These are phyloP conservation scores for Drosophila sproati DNA, from an alignment of 1,140 invertebrate species.

Conservation along the genomic window DNA sequence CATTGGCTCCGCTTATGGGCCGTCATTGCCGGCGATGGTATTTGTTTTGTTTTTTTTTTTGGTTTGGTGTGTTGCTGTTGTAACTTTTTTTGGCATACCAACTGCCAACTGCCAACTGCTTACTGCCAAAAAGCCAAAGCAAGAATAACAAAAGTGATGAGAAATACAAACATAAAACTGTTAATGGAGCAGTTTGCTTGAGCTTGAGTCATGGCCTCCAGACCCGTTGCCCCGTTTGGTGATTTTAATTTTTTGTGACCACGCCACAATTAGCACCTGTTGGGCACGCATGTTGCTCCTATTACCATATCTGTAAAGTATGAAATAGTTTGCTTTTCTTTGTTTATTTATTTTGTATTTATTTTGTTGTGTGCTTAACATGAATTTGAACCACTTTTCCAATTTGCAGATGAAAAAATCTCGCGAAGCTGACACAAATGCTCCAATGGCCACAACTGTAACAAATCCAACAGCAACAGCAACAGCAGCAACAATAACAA, in stretches of 20 bases:
- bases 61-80: constrained; percentile 11
- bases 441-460: constrained; percentile 34
- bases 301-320: constrained; percentile 60
- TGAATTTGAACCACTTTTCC: background rate
- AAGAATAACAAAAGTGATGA: background rate
- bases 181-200: constrained; percentile 52
- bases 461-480: constrained; percentile 29
- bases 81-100: constrained; percentile 13
- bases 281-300: constrained; percentile 49
- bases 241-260: constrained; percentile 53
- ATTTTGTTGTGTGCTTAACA: background rate
- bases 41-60: constrained; percentile 19
- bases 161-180: constrained; percentile 27
- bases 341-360: no score
- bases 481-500: constrained; percentile 20
- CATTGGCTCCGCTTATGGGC: constrained; percentile 56
- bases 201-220: constrained; percentile 19
- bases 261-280: constrained; percentile 70
- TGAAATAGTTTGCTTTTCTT: constrained; percentile 7
- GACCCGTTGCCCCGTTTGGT: background rate
- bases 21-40: constrained; percentile 1
- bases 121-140: background rate
- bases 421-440: constrained; percentile 60
- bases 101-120: background rate
- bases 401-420: constrained; percentile 69